A percentile compares a stretch with the other conserved stretches of the same genome.
phyloP scores from a whole-genome alignment of 1,140 invertebrate species.

The Drosophila novamexicana region DNA sequence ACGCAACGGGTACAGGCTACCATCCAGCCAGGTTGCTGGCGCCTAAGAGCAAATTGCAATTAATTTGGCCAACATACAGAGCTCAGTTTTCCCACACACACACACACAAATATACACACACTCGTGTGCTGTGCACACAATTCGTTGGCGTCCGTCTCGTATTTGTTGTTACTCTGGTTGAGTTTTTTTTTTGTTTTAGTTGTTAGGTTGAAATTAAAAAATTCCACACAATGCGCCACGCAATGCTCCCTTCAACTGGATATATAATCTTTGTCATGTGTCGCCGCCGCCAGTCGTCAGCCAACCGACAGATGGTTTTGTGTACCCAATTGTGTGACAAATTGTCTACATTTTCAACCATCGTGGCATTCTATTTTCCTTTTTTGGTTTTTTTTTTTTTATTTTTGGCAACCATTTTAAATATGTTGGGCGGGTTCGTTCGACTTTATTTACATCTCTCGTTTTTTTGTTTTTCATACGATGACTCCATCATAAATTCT shows the following conservation, averaged over 20 bases:
- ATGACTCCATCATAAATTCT: slow-evolving; percentile 20
- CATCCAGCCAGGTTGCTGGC: slow-evolving; percentile 12
- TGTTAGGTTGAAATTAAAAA: slow-evolving; percentile 69
- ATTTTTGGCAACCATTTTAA: slow-evolving; percentile 33
- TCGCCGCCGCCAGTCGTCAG: slow-evolving; percentile 56
- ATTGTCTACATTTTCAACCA: slow-evolving; percentile 68
- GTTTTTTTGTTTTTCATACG: slow-evolving; percentile 14
- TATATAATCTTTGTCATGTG: slow-evolving; percentile 61
- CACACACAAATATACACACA: slow-evolving; percentile 2
- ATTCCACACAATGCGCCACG: slow-evolving; percentile 66
- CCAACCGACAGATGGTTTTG: slow-evolving; percentile 31
- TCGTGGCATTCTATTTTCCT: not conserved
- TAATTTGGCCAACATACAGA: slow-evolving; percentile 54
- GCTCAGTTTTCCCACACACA: not conserved
- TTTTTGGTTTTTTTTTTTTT: not conserved
- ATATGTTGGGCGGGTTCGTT: slow-evolving; percentile 27
- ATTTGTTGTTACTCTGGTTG: slow-evolving; percentile 18
- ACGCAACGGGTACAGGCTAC: slow-evolving; percentile 34
- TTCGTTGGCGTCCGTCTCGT: slow-evolving; percentile 3
- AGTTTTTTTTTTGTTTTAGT: slow-evolving; percentile 28
- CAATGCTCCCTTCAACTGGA: slow-evolving; percentile 30
- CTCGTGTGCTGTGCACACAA: not conserved
- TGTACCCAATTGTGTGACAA: slow-evolving; percentile 74
- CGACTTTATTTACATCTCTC: slow-evolving; percentile 15
- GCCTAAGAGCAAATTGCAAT: slow-evolving; percentile 61